Conservation (phyloP, 2,888 invertebrate genomes). For the Leptinotarsa rubiginosa region DNA sequence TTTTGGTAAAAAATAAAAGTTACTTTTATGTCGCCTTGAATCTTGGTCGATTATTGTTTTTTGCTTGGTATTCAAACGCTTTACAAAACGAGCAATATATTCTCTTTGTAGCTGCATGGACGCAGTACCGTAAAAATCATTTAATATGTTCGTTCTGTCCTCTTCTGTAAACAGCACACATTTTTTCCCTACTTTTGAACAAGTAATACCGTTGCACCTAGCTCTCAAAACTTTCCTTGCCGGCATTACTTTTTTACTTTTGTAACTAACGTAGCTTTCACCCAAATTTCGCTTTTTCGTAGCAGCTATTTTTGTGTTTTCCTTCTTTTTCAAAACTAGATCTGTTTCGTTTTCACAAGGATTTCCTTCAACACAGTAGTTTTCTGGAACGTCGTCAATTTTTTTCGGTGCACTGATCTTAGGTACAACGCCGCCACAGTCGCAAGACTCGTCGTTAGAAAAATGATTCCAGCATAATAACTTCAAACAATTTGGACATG, state of each 20-base stretch:
- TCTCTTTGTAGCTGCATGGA: conserved; percentile 1
- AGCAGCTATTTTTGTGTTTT: background rate
- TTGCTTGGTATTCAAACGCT: background rate
- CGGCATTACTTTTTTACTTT: background rate
- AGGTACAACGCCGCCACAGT: background rate
- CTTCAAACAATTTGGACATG: background rate
- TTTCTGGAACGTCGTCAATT: background rate
- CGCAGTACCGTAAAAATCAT: background rate
- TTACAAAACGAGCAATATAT: conserved; percentile 2
- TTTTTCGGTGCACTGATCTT: background rate
- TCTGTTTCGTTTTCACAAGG: background rate
- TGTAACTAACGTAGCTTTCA: background rate
- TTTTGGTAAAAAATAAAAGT: background rate
- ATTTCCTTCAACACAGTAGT: background rate
- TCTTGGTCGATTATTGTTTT: conserved; percentile 9
- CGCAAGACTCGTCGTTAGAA: conserved; percentile 1
- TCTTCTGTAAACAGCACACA: background rate
- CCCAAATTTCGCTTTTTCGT: background rate
- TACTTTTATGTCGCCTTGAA: background rate
- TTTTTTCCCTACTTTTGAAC: background rate
- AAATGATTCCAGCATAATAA: background rate
- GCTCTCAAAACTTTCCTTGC: background rate
- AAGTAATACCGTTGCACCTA: background rate
- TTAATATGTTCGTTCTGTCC: background rate
- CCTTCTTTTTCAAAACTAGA: background rate